These are phyloP conservation scores for Platypus cylindrus DNA, from an alignment of 2,888 invertebrate species.

Conservation along the genomic window DNA sequence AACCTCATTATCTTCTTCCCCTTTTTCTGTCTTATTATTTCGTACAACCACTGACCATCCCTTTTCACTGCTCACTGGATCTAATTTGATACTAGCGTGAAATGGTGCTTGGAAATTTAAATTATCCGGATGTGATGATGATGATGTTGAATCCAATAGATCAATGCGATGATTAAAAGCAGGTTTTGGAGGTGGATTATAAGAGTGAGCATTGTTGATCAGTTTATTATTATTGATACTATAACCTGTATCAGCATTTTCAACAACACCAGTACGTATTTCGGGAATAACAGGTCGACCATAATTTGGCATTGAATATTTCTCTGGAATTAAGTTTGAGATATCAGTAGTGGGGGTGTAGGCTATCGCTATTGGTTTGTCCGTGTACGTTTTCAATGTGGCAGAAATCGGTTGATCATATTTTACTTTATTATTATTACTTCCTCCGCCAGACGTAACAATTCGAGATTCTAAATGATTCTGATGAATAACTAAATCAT, in stretches of 20 bases:
- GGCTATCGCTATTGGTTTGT: slow-evolving; percentile 51
- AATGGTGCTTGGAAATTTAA: slow-evolving; percentile 54
- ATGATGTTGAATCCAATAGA: slow-evolving; percentile 14
- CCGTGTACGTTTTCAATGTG: slow-evolving; percentile 35
- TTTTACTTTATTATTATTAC: slow-evolving; percentile 14
- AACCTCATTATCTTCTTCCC: slow-evolving; percentile 5
- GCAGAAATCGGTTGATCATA: slow-evolving; percentile 28
- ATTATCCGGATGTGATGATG: slow-evolving; percentile 25
- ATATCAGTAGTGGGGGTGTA: slow-evolving; percentile 51
- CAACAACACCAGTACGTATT: slow-evolving; percentile 30
- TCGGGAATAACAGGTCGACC: slow-evolving; percentile 39
- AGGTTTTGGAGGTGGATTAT: slow-evolving; percentile 6
- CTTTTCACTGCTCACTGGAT: slow-evolving; percentile 41
- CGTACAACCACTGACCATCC: slow-evolving; percentile 49
- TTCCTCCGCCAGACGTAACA: slow-evolving; percentile 29
- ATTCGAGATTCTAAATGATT: slow-evolving; percentile 35
- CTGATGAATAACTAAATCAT: slow-evolving; percentile 34
- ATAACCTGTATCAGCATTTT: slow-evolving; percentile 15
- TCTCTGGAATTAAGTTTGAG: slow-evolving; percentile 24
- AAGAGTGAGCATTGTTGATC: slow-evolving; percentile 7
- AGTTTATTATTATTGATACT: slow-evolving; percentile 21
- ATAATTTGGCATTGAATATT: slow-evolving; percentile 37
- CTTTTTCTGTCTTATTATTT: slow-evolving; percentile 23
- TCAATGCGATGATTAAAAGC: slow-evolving; percentile 17
- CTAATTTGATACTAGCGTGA: slow-evolving; percentile 51